Percentiles rank a stretch among this genome's conserved stretches.
phyloP scores from a whole-genome alignment of 2,888 invertebrate genomes.

The Xestia sexstrigata region DNA sequence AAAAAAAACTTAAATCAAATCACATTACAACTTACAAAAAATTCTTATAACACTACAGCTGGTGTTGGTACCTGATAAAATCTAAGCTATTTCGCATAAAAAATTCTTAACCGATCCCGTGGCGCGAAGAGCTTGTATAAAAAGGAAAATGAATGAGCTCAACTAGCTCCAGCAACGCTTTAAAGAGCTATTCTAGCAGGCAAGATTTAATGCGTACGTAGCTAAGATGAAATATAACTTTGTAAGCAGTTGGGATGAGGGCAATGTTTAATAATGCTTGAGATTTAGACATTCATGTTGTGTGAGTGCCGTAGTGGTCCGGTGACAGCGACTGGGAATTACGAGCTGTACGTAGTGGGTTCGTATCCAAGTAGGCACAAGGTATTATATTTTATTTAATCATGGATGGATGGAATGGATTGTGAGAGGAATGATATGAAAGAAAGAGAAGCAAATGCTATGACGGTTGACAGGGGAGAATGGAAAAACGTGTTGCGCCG shows the following conservation, averaged over 20 bases:
- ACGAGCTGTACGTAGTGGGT: not conserved
- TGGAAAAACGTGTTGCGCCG: no score
- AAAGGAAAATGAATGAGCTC: constrained; percentile 39
- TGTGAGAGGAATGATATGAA: no score
- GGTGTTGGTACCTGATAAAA: constrained; percentile 17
- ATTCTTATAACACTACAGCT: not conserved
- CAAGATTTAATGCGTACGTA: constrained; percentile 31
- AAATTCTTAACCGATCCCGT: constrained; percentile 17
- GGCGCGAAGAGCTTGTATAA: constrained; percentile 31
- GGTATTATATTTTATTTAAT: no score
- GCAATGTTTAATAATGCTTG: not conserved
- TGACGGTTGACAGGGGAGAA: no score
- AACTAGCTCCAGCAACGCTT: constrained; percentile 26
- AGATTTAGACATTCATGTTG: not conserved
- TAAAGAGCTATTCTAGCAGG: constrained; percentile 11
- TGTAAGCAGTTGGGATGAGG: constrained; percentile 5
- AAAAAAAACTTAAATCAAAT: not conserved
- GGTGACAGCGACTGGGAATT: not conserved
- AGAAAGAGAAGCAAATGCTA: no score
- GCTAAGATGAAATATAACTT: constrained; percentile 7
- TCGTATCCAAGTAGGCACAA: not conserved
- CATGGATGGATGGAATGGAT: no score
- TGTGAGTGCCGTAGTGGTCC: not conserved
- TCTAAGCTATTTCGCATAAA: constrained; percentile 8
- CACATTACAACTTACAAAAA: not conserved